These are phyloP conservation scores for Salvator merianae DNA, from an alignment of 2,113 vertebrate species.

Conservation along the genomic window DNA sequence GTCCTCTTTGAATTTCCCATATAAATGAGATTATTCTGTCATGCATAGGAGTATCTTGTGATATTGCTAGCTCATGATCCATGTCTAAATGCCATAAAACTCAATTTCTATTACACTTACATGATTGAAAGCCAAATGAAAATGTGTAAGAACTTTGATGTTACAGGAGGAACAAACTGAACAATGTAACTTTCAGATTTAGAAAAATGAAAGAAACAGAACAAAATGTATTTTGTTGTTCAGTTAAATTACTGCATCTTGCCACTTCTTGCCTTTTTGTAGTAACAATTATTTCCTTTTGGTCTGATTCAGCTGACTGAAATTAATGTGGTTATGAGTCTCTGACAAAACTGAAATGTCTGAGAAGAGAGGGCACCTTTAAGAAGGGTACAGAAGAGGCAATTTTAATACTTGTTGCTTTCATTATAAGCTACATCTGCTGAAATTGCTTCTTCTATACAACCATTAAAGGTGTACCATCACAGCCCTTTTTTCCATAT, in stretches of 20 bases:
- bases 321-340: no score
- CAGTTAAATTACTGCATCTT: no score
- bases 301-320: neutral
- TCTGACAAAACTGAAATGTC: no score
- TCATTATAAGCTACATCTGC: no score
- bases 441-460: no score
- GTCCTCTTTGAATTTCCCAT: conserved; percentile 2
- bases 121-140: neutral
- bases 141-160: neutral
- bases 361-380: no score
- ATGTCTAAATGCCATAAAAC: conserved; percentile 32
- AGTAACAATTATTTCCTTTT: neutral
- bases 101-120: neutral
- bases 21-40: neutral
- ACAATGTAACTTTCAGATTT: neutral
- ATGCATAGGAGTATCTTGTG: conserved; percentile 23
- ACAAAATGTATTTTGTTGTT: no score
- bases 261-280: neutral
- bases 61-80: conserved; percentile 18
- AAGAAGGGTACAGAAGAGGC: no score
- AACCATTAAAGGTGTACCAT: no score
- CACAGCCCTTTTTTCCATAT: no score
- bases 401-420: no score
- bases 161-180: neutral
- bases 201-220: neutral